Conservation (phyloP, 2,888 invertebrate genomes). For the Lepidocyrtoides sp. region DNA sequence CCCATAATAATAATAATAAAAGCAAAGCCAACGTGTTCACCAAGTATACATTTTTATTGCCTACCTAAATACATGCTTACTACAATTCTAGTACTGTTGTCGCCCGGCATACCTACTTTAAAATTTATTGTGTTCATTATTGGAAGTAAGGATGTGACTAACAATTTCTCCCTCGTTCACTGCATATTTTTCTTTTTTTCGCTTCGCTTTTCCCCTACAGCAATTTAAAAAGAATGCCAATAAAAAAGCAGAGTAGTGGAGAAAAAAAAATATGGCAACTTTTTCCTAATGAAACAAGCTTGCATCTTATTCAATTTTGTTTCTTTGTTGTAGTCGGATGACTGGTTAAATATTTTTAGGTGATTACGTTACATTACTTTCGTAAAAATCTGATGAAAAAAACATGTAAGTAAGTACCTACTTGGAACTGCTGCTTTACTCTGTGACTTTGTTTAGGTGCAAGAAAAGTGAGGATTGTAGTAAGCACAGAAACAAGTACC, state of each 20-base stretch:
- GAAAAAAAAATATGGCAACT: conserved; percentile 27
- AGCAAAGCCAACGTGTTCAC: background rate
- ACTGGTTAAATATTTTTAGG: background rate
- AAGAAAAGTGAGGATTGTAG: background rate
- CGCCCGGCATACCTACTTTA: background rate
- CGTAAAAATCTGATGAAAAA: background rate
- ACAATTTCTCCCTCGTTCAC: conserved; percentile 16
- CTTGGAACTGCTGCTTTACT: background rate
- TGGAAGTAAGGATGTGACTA: conserved; percentile 49
- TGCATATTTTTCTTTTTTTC: conserved; percentile 4
- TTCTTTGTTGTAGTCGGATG: background rate
- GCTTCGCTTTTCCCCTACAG: conserved; percentile 33
- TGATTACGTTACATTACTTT: background rate
- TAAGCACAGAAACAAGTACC: too few relatives aligned
- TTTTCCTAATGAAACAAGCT: conserved; percentile 7
- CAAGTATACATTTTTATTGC: background rate
- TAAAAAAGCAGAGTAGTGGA: background rate
- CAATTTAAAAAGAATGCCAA: conserved; percentile 36
- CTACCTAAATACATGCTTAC: background rate
- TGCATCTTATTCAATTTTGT: background rate
- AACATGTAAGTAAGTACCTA: background rate
- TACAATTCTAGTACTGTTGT: background rate
- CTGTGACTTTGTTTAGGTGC: background rate
- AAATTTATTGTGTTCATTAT: conserved; percentile 55
- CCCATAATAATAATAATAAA: conserved; percentile 15